These are phyloP conservation scores for Leistus spinibarbis DNA, from an alignment of 2,888 invertebrate genomes.

Conservation along the genomic window DNA sequence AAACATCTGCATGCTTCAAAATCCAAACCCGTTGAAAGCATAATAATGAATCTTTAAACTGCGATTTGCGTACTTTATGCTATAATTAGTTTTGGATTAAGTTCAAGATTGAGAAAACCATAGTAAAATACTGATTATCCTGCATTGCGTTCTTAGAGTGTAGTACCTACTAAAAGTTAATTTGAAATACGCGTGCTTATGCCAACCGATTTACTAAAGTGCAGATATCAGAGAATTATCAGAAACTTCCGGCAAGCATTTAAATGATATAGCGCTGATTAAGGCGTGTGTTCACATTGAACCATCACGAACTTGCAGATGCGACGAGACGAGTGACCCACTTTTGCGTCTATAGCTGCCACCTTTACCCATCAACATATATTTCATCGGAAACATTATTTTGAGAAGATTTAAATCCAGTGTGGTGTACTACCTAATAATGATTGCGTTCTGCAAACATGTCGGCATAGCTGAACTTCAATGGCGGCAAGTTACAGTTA, in stretches of 20 bases:
- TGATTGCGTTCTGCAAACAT: not conserved
- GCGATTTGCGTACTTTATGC: too few species aligned
- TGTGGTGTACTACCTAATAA: too few species aligned
- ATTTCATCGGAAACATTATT: too few species aligned
- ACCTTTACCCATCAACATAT: not conserved
- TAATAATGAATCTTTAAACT: too few species aligned
- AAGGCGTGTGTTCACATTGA: not conserved
- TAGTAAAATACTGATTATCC: not conserved
- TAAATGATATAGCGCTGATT: not conserved
- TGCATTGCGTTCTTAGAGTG: not conserved
- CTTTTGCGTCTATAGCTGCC: not conserved
- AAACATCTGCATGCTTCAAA: too few species aligned
- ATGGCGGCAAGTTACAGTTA: slow-evolving; percentile 14
- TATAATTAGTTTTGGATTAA: not conserved
- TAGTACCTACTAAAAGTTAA: not conserved
- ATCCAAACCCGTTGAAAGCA: too few species aligned
- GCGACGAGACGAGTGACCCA: not conserved
- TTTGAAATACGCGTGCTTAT: not conserved
- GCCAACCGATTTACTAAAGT: not conserved
- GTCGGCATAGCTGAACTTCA: not conserved
- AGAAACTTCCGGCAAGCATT: not conserved
- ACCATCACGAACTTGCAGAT: not conserved
- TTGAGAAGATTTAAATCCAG: too few species aligned
- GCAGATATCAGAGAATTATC: not conserved
- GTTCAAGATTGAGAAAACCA: not conserved